Conservation (phyloP, 1,140 invertebrate species). For the Cotesia glomerata region DNA sequence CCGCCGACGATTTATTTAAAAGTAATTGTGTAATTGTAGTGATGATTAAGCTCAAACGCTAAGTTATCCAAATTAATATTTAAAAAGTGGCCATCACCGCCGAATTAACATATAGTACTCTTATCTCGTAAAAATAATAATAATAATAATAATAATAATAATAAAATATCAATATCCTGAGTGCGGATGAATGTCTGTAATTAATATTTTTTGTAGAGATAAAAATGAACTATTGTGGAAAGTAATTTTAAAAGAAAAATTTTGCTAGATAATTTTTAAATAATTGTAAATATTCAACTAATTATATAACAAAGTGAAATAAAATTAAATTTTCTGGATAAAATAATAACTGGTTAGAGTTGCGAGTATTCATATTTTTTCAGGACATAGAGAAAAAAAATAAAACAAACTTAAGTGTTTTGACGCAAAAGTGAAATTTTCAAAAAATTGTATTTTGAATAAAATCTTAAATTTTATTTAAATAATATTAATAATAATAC, state of each 20-base stretch:
- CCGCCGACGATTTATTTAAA: not conserved
- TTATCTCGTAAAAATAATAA: not conserved
- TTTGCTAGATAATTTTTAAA: constrained; percentile 26
- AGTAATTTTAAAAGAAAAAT: constrained; percentile 15
- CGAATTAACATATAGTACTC: constrained; percentile 8
- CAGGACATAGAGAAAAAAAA: constrained; percentile 25
- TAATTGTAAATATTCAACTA: constrained; percentile 24
- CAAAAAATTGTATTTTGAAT: not conserved
- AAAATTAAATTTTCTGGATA: too few species aligned
- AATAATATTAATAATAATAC: not conserved
- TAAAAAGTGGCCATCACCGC: constrained; percentile 25
- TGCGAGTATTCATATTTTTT: constrained; percentile 32
- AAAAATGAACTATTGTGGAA: not conserved
- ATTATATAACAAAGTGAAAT: constrained; percentile 9
- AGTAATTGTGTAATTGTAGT: not conserved
- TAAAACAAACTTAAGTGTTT: constrained; percentile 7
- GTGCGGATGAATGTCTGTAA: constrained; percentile 12
- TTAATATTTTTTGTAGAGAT: constrained; percentile 18
- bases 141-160: not conserved
- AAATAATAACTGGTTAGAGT: constrained; percentile 9
- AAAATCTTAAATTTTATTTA: not conserved
- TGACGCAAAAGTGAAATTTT: constrained; percentile 11
- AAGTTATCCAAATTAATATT: not conserved
- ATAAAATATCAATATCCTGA: not conserved
- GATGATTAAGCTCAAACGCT: not conserved